Evolutionary conservation across 2,113 vertebrate genomes (phyloP), one percentile per base, ranked within the genome.

Genomic region (Crotalus tigris): DNA sequence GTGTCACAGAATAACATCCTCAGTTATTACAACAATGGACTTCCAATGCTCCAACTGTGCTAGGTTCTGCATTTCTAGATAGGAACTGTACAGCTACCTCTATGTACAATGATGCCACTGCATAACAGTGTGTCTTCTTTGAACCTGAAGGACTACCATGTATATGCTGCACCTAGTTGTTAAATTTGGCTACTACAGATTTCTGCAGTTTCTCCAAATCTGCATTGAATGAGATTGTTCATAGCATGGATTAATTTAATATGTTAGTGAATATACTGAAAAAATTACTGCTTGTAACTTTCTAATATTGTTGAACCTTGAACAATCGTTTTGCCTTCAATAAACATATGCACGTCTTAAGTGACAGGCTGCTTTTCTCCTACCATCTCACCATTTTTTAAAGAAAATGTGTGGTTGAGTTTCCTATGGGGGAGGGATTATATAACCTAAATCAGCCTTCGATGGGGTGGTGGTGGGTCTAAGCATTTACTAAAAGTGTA

Each of bases 51-150:
- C 10, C 29, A 59, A 24, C 58, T 59, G 23, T 59, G 23, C 23
- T 59, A 59, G 21, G 23, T 59, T 59, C 23, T 59, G 6, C 58
- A 24, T 8, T 59, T 23, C 57, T 58, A 58, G 57, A 58, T 58
- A 23, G 21, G 57, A 58, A 58, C 57, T 59, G 58, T 24, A 59
- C 7, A 59, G 23, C 58, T 23, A 59, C 7, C 8, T 59, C 24
- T 24, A 61, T 61, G 59, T 61, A 61, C 49, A 61, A 61, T 26
- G 49, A 51, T 51, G 49, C 8, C 49, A 51, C 49, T 61, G 23
- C 23, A 26, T 61, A 61, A 59, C 23, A 11, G 24, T 98, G 98
- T 98, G 98, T 98, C 98, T 97, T 98, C 97, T 97, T 97, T 98
- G 24, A 97, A 98, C 97, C 98, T 97, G 96, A n/a, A 75, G n/a